These are phyloP conservation scores for Hesperophylax magnus DNA, from an alignment of 1,140 invertebrate species.

Conservation along the genomic window DNA sequence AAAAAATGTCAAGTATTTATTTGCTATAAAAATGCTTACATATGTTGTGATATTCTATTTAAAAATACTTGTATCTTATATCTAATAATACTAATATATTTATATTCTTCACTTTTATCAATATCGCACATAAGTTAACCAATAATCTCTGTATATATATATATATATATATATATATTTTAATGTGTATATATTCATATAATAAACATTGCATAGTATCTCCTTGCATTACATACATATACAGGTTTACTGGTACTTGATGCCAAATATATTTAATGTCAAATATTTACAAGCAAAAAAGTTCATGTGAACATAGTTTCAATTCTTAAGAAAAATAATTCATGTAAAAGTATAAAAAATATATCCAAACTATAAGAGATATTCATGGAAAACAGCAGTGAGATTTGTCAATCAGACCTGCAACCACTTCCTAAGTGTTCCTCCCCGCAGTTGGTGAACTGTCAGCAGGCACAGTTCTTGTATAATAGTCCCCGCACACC, in stretches of 20 bases:
- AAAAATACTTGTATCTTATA: conserved; percentile 17
- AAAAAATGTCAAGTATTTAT: conserved; percentile 33
- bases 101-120: not conserved
- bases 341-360: too few species aligned
- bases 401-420: too few species aligned
- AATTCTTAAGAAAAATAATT: too few species aligned
- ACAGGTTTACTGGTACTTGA: not conserved
- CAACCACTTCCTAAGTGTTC: too few species aligned
- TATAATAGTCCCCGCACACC: too few species aligned
- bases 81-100: not conserved
- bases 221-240: not conserved
- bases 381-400: too few species aligned
- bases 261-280: not conserved
- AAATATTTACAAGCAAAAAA: too few species aligned
- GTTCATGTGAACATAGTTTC: too few species aligned
- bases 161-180: conserved; percentile 3
- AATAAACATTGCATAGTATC: conserved; percentile 1
- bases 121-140: conserved; percentile 4
- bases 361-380: too few species aligned
- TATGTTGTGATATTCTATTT: conserved; percentile 41
- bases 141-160: not conserved
- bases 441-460: too few species aligned
- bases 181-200: conserved; percentile 7
- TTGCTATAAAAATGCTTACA: conserved; percentile 41
- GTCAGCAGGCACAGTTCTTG: too few species aligned